Evolutionary conservation across 2,797 vertebrate genomes (phyloP).

Genomic region (Sebastes goodei): DNA sequence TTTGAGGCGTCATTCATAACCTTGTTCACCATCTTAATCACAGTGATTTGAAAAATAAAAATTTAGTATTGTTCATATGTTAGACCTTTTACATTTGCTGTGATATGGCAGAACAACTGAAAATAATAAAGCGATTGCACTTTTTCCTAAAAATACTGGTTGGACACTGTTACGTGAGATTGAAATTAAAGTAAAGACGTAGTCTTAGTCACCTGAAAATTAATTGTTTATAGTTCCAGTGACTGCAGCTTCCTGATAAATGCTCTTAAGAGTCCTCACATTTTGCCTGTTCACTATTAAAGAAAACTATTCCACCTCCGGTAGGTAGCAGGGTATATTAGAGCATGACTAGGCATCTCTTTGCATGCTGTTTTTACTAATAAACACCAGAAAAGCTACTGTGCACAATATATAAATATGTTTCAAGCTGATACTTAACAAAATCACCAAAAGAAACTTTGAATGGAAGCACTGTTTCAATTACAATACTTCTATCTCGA

Average conservation of each 20-base stretch:
- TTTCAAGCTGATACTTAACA: conserved; percentile 4
- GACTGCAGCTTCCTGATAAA: conserved; percentile 54
- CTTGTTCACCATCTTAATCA: conserved; percentile 33
- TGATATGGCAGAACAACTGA: conserved; percentile 36
- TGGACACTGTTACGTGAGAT: conserved; percentile 22
- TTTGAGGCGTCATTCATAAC: conserved; percentile 28
- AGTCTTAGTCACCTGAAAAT: conserved; percentile 8
- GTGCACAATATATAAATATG: conserved; percentile 14
- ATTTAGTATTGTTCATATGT: conserved; percentile 23
- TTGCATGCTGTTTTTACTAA: conserved; percentile 60
- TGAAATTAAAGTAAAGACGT: not conserved
- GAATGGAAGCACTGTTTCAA: conserved; percentile 19
- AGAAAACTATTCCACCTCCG: conserved; percentile 7
- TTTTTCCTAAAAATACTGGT: conserved; percentile 23
- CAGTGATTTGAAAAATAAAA: conserved; percentile 26
- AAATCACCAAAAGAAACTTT: conserved; percentile 6
- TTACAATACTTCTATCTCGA: not conserved
- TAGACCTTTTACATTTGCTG: conserved; percentile 29
- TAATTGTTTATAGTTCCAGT: conserved; percentile 2
- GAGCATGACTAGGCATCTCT: conserved; percentile 68
- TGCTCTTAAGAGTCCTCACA: conserved; percentile 33
- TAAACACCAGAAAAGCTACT: conserved; percentile 33
- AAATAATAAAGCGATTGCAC: conserved; percentile 20
- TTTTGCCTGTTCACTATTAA: conserved; percentile 53
- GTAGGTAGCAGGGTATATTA: conserved; percentile 41